A percentile compares a stretch with the other conserved stretches of the same genome.
Evolutionary conservation across 2,888 invertebrate genomes (phyloP).

Genomic region (Epinotia demarniana): DNA sequence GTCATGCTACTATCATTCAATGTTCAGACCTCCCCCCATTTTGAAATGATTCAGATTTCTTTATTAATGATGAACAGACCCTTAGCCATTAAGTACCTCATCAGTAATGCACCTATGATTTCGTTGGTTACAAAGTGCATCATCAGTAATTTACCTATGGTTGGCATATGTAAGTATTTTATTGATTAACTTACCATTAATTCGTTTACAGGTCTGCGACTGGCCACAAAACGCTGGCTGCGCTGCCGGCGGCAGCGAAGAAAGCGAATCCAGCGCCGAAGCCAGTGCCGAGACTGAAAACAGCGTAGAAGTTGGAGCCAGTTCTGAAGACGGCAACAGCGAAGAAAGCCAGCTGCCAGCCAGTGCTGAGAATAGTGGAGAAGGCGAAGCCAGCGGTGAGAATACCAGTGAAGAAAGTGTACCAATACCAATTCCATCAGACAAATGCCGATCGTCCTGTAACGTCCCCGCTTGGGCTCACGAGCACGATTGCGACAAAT

Average conservation of each 20-base stretch:
- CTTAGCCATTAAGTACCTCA: too few species aligned
- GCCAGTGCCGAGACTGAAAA: constrained; percentile 1
- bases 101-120: too few species aligned
- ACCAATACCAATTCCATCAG: constrained; percentile 12
- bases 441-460: constrained; percentile 62
- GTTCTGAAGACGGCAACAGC: background rate
- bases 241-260: constrained; percentile 25
- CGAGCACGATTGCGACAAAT: constrained; percentile 71
- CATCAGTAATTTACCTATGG: too few species aligned
- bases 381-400: background rate
- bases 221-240: constrained; percentile 53
- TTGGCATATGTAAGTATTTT: too few species aligned
- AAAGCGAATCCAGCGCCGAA: constrained; percentile 16
- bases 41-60: too few species aligned
- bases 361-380: constrained; percentile 15
- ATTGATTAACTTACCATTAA: too few species aligned
- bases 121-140: too few species aligned
- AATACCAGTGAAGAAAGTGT: background rate
- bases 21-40: too few species aligned
- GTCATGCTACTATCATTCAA: too few species aligned
- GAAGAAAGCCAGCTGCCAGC: constrained; percentile 11
- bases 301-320: constrained; percentile 16
- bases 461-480: constrained; percentile 71
- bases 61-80: too few species aligned
- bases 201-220: constrained; percentile 52